Evolutionary conservation across 2,797 vertebrate genomes (phyloP).

Genomic region (Falco biarmicus): DNA sequence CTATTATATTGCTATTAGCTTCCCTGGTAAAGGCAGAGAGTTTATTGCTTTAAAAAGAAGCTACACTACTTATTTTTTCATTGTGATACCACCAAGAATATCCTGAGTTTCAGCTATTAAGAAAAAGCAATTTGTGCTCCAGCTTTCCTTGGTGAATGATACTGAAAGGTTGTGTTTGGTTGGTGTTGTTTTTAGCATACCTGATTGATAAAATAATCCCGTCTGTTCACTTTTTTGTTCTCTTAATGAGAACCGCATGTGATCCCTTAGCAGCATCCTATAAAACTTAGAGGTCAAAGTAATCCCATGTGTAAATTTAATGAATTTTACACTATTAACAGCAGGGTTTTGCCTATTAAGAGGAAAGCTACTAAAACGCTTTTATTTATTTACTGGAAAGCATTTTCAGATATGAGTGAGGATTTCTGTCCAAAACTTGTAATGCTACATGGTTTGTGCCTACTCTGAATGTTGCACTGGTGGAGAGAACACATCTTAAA

Average conservation of each 20-base stretch:
- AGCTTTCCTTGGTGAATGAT: slow-evolving; percentile 6
- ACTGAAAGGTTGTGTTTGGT: background rate
- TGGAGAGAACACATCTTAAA: background rate
- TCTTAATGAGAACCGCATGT: slow-evolving; percentile 71
- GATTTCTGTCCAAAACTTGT: slow-evolving; percentile 45
- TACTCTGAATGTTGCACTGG: background rate
- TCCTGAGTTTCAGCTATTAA: background rate
- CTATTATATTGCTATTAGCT: background rate
- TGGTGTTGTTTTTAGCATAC: slow-evolving; percentile 54
- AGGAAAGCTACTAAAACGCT: slow-evolving; percentile 39
- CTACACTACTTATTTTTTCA: background rate
- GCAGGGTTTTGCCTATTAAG: background rate
- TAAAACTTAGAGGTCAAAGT: slow-evolving; percentile 36
- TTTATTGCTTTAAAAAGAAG: background rate
- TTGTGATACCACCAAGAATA: background rate
- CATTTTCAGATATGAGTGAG: slow-evolving; percentile 33
- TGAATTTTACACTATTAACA: slow-evolving; percentile 5
- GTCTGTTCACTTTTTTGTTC: slow-evolving; percentile 65
- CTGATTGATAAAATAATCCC: slow-evolving; percentile 65
- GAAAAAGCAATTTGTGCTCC: slow-evolving; percentile 9
- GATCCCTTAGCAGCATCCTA: slow-evolving; percentile 57
- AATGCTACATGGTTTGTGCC: background rate
- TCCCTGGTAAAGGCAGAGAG: background rate
- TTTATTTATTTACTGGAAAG: slow-evolving; percentile 62
- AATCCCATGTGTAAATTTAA: slow-evolving; percentile 17